These are phyloP conservation scores for Kuschelorhynchus macadamiae DNA, from an alignment of 2,888 invertebrate genomes.

Conservation along the genomic window DNA sequence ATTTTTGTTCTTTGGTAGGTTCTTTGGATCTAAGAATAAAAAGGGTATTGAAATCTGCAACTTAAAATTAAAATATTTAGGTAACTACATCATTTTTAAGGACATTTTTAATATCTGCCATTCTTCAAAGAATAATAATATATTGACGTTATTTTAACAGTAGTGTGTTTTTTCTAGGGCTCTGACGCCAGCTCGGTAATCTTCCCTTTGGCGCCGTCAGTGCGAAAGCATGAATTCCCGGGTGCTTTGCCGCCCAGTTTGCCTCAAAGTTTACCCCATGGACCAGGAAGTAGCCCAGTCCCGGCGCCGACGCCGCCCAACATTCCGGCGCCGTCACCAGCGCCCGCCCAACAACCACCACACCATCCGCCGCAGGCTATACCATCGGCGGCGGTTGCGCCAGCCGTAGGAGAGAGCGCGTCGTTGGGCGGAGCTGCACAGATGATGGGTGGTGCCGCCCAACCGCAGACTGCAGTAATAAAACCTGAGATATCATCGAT, in stretches of 20 bases:
- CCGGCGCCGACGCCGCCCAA: constrained; percentile 76
- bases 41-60: too few species aligned
- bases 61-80: too few species aligned
- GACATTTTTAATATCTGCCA: too few species aligned
- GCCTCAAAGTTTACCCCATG: constrained; percentile 72
- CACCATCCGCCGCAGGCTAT: constrained; percentile 61
- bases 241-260: constrained; percentile 72
- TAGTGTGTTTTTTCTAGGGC: constrained; percentile 73
- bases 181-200: constrained; percentile 80
- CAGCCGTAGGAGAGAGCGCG: constrained; percentile 44
- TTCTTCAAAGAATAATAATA: too few species aligned
- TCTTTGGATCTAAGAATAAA: too few species aligned
- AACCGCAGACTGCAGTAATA: constrained; percentile 50
- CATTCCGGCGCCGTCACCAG: constrained; percentile 78
- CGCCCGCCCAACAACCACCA: constrained; percentile 78
- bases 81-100: too few species aligned
- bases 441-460: constrained; percentile 52
- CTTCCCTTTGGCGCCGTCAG: constrained; percentile 73
- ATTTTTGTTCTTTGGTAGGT: too few species aligned
- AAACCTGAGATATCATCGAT: constrained; percentile 34
- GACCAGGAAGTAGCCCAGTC: constrained; percentile 76
- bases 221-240: constrained; percentile 77
- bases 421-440: constrained; percentile 51
- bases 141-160: too few species aligned
- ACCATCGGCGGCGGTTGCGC: constrained; percentile 60